Conservation (phyloP, 2,113 vertebrate genomes). For the Lipotes vexillifer region DNA sequence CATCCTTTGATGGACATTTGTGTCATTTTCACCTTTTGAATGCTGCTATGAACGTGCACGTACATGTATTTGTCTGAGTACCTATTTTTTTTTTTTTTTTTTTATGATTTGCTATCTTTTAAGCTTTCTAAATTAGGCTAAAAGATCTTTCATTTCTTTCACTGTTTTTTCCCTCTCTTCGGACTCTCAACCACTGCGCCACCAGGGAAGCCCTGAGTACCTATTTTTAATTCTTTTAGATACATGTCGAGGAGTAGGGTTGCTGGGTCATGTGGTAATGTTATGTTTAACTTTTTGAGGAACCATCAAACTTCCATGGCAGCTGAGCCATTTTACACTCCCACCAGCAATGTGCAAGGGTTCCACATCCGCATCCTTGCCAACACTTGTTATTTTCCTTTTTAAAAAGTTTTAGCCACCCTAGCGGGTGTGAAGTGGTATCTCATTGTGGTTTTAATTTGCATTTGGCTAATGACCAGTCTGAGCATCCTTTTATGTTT, state of each 20-base stretch:
- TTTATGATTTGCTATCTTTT: background rate
- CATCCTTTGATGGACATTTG: too few relatives aligned
- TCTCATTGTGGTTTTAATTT: background rate
- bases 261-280: background rate
- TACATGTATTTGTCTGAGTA: background rate
- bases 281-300: background rate
- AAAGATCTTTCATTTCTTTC: background rate
- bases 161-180: background rate
- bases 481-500: background rate
- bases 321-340: background rate
- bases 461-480: background rate
- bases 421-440: background rate
- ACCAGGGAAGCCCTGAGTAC: background rate
- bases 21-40: background rate
- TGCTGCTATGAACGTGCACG: accelerated
- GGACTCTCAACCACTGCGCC: too few relatives aligned
- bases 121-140: background rate
- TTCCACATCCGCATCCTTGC: background rate
- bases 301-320: background rate
- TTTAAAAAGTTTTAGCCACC: background rate
- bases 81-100: too few relatives aligned
- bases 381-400: background rate
- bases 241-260: background rate
- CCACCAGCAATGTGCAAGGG: background rate
- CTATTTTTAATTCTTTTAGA: background rate